Conservation (phyloP, 2,113 vertebrate species). For the Dissostichus mawsoni region DNA sequence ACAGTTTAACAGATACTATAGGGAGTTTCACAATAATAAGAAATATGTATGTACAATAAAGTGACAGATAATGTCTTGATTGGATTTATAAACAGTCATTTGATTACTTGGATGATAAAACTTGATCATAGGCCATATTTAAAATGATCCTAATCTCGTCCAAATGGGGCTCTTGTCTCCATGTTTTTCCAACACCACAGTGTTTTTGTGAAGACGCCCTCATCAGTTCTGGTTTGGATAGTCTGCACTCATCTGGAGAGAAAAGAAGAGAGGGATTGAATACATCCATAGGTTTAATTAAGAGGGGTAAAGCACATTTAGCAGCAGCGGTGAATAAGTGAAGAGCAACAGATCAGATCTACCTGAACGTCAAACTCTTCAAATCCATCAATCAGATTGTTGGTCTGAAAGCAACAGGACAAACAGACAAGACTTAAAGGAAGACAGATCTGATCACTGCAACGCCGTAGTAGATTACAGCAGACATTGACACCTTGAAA, state of each 20-base stretch:
- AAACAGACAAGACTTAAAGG: no score
- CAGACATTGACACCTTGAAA: no score
- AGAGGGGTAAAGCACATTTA: neutral
- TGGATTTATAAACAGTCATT: no score
- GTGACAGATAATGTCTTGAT: neutral
- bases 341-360: neutral
- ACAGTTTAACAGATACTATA: no score
- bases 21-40: neutral
- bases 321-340: neutral
- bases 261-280: neutral
- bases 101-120: neutral
- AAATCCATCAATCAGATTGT: constrained; percentile 51
- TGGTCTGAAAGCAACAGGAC: constrained; percentile 40
- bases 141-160: neutral
- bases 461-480: no score
- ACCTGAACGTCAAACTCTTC: constrained; percentile 60
- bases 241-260: constrained; percentile 13
- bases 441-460: no score
- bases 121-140: neutral
- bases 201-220: neutral
- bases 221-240: neutral
- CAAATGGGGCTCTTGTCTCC: neutral
- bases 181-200: neutral
- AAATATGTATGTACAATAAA: neutral
- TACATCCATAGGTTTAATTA: neutral